Base-by-base conservation (phyloP, 2,113 vertebrate genomes). In the Lagopus muta region DNA sequence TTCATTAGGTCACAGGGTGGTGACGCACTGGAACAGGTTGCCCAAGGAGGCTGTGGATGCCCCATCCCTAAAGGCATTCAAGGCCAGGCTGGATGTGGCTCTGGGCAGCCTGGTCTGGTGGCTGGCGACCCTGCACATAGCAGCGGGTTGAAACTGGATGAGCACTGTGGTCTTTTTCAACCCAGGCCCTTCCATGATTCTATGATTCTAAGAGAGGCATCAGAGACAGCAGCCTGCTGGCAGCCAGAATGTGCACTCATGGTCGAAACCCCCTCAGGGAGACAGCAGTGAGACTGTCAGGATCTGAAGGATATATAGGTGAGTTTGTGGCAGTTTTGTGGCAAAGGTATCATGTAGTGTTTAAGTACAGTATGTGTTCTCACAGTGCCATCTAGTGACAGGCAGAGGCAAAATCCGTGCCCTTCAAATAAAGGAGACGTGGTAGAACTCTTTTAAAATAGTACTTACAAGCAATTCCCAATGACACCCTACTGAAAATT, bases 371-470 rank as follows among this genome's bases (percentile, higher is more conserved):
- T 47, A 57, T 5, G 2, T 85, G 88, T 85, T 93, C 94, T 79
- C 72, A 71, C 48, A 95, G 70, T 94, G 96, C 96, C 97, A 97
- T 74, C 97, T 95, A 71, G 94, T 93, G 97, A 72, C 90, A 55
- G 0, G 2, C 69, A 34, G 11, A 52, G 27, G 81, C 11, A 96
- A 67, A 45, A n/a, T 22, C 8, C 27, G 40, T 13, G 42, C 25
- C 1, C 21, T 28, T 64, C 3, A 57, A 52, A 42, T 10, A 2
- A 0, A 22, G 22, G 2, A 74, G 30, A n/a, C 38, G 61, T 10
- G 54, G 22, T n/a, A 6, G 19, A 75, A 16, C 11, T 47, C 8
- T 4, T 50, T 66, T 24, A 20, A 82, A 76, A 77, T 24, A 25
- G 14, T 21, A 66, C 6, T 30, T 87, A 40, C 0, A 27, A 67